Evolutionary conservation across 30 jellyfish, hydroid and myxozoan genomes (phyloP).

Genomic region (Aurelia sp.): DNA sequence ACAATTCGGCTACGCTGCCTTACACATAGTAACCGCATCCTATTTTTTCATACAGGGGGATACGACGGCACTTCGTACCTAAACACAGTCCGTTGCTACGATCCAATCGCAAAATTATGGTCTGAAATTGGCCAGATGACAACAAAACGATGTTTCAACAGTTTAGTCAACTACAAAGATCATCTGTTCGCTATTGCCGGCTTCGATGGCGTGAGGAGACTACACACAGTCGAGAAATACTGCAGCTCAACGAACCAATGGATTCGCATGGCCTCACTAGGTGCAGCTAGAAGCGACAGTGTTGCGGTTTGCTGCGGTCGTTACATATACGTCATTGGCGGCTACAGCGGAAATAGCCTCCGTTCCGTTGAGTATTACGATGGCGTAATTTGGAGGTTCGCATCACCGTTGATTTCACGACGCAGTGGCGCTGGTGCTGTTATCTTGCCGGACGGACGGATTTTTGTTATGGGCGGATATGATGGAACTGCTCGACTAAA

Average conservation of each 20-base stretch:
- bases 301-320: slow-evolving; percentile 70
- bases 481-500: slow-evolving; percentile 73
- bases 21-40: neutral
- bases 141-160: slow-evolving; percentile 71
- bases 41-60: slow-evolving; percentile 66
- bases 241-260: slow-evolving; percentile 64
- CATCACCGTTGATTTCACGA: slow-evolving; percentile 60
- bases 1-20: neutral
- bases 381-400: slow-evolving; percentile 67
- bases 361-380: slow-evolving; percentile 82
- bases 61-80: slow-evolving; percentile 81
- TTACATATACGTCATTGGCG: slow-evolving; percentile 79
- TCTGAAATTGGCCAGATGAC: slow-evolving; percentile 77
- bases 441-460: slow-evolving; percentile 66
- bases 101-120: slow-evolving; percentile 68
- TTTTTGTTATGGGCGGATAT: slow-evolving; percentile 85
- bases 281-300: slow-evolving; percentile 87
- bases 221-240: slow-evolving; percentile 74
- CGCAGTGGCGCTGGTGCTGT: slow-evolving; percentile 95
- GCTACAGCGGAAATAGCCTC: slow-evolving; percentile 78
- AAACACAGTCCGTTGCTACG: slow-evolving; percentile 68
- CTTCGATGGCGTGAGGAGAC: slow-evolving; percentile 76
- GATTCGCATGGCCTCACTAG: slow-evolving; percentile 67
- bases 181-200: slow-evolving; percentile 85
- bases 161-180: slow-evolving; percentile 47